These are phyloP conservation scores for Montipora capricornis DNA, from an alignment of 64 coral and sea anemone genomes.

Conservation along the genomic window DNA sequence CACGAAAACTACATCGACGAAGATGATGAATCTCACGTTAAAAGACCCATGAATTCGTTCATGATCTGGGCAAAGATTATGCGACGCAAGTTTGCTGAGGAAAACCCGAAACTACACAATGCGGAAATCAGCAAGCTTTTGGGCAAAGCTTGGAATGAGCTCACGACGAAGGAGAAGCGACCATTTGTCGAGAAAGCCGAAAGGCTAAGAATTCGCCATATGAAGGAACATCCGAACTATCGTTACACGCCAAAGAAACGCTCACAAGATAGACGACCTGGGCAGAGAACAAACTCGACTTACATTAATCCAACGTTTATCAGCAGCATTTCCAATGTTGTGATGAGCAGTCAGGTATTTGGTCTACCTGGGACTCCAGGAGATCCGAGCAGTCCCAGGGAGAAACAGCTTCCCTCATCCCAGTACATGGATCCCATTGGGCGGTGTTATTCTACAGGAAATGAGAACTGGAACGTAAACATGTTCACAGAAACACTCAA, in stretches of 20 bases:
- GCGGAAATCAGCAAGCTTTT: conserved; percentile 97
- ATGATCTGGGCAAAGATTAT: conserved; percentile 99
- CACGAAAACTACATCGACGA: conserved; percentile 76
- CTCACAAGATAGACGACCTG: conserved; percentile 73
- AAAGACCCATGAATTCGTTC: conserved; percentile 98
- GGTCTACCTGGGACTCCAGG: conserved; percentile 70
- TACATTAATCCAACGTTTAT: conserved; percentile 75
- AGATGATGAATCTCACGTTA: conserved; percentile 93
- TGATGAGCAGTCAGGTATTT: conserved; percentile 56
- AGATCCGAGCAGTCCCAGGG: conserved; percentile 72
- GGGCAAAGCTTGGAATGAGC: conserved; percentile 98
- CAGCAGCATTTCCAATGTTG: conserved; percentile 47
- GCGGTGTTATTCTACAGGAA: conserved; percentile 1
- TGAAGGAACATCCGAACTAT: conserved; percentile 99
- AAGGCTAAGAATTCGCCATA: conserved; percentile 93
- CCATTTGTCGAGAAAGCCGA: conserved; percentile 99
- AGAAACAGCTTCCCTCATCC: conserved; percentile 49
- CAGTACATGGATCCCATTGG: conserved; percentile 18
- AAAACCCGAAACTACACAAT: conserved; percentile 98
- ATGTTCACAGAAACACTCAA: neutral
- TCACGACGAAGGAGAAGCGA: conserved; percentile 97
- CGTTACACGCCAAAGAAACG: conserved; percentile 91
- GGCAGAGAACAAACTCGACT: conserved; percentile 65
- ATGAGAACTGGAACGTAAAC: conserved; percentile 4
- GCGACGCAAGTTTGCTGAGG: conserved; percentile 98